Evolutionary conservation across 2,797 vertebrate genomes (phyloP), one percentile per base, ranked within the genome.

Genomic region (Leucoraja ocellata): DNA sequence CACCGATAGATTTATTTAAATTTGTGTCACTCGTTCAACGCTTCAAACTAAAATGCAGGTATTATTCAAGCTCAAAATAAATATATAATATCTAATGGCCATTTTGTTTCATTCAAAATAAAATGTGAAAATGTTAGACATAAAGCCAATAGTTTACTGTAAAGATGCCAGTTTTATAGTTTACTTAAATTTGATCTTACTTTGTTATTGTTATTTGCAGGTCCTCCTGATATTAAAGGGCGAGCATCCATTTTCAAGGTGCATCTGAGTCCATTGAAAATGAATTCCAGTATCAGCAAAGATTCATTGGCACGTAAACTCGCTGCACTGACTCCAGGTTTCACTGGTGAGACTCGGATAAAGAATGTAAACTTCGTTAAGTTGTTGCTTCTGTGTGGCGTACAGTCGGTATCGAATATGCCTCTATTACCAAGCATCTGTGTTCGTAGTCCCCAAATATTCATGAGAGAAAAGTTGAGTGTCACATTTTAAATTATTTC

Each of bases 181-280:
- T 91, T 28, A 54, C 28, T 39, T 74, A 54, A 92, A 92, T 25
- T 58, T 74, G 46, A 71, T 46, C 84, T 58, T 10, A 23, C 23
- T 46, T 54, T 61, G 58, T 23, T 91, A 39, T 91, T 91, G 36
- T 92, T 71, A 16, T 4, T 6, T 58, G 92, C 94, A 97, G 97
- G 97, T 46, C 96, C 97, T 58, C 97, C 97, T 3, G 97, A 97
- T 93, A 97, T 98, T 93, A 97, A 97, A 94, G 97, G 97, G 93
- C 94, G 97, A 93, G 97, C 97, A 0, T 97, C 97, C 90, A 97
- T 98, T 94, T 97, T 97, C 95, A 97, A 96, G 94, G 97, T 97
- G 65, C 97, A 97, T 94, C 94, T 97, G 77, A 95, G 95, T 10
- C 97, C 96, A 0, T 96, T 97, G 93, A 98, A 97, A 94, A 86